These are phyloP conservation scores for Nemoura dubitans DNA, from an alignment of 2,888 invertebrate genomes.

Conservation along the genomic window DNA sequence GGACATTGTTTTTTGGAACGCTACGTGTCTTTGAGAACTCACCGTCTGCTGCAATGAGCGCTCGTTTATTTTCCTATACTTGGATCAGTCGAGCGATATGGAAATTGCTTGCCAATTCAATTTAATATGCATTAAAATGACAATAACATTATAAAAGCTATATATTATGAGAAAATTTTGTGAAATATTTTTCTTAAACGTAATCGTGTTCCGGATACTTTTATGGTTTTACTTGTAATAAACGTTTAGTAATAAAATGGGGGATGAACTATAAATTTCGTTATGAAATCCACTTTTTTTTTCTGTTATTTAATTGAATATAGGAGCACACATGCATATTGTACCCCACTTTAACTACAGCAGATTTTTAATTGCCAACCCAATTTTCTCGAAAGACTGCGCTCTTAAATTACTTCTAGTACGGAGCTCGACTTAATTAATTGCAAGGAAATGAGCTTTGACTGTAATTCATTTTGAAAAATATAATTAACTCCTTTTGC, in stretches of 20 bases:
- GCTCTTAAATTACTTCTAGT: background rate
- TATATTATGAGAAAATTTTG: background rate
- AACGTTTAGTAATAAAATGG: background rate
- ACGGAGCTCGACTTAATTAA: background rate
- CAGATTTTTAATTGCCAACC: background rate
- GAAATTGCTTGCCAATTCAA: background rate
- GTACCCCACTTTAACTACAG: background rate
- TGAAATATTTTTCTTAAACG: background rate
- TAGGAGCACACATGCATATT: background rate
- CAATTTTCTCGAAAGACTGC: background rate
- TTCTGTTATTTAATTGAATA: too few species aligned
- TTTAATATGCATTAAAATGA: constrained; percentile 2
- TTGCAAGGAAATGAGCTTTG: background rate
- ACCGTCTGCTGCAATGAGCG: too few species aligned
- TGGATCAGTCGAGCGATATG: background rate
- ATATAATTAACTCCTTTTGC: background rate
- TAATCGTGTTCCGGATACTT: background rate
- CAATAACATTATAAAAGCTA: background rate
- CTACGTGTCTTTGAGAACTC: too few species aligned
- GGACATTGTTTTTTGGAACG: too few species aligned
- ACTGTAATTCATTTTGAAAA: background rate
- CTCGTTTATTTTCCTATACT: background rate
- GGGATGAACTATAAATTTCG: background rate
- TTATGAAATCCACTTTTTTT: background rate
- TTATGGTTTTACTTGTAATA: background rate